Base-by-base conservation (phyloP, 2,888 invertebrate genomes). In the Pollenia angustigena region DNA sequence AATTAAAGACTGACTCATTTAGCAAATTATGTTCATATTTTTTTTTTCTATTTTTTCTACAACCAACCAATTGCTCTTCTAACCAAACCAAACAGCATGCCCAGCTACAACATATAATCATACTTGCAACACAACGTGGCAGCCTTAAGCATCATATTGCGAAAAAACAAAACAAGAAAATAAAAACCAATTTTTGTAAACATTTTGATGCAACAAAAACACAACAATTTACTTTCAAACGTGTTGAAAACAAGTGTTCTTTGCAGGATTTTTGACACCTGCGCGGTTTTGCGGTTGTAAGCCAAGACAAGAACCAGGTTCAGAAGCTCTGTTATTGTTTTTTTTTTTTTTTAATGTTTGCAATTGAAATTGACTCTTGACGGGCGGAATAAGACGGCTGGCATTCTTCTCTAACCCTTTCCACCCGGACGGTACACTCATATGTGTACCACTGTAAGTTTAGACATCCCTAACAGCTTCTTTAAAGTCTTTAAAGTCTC, bases 1-100 rank as follows among this genome's bases (percentile, higher is more conserved):
- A 58, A 72, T 80, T 74, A 46, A 74, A 79, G 50, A 80, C 82
- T 82, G 76, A 74, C 23, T 60, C 50, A 32, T 80, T 74, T 52
- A 48, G 23, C 23, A 80, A 60, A 12, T 44, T 60, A 56, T 60
- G 14, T 46, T 66, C 16, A 44, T 72, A 48, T 80, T 74, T 80
- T 52, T 80, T 52, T 68, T 62, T 48, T 42, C 18, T 14, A 42
- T 54, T 40, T 3, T 4, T 14, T 11, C 0, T 8, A 64, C 52
- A 64, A 10, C 23, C 44, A 8, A 42, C 14, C n/a, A 16, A 6
- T 32, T 32, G 32, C 32, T 32, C 32, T 32, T 32, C 32, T 32
- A 32, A 32, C 4, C 32, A 4, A 6, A 32, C 32, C 6, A 32
- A 32, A 32, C 32, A 32, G 32, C 32, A 32, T 32, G 32, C 32